Evolutionary conservation across 1,140 invertebrate genomes (phyloP), one percentile per base, ranked within the genome.

Genomic region (Camponotus floridanus): DNA sequence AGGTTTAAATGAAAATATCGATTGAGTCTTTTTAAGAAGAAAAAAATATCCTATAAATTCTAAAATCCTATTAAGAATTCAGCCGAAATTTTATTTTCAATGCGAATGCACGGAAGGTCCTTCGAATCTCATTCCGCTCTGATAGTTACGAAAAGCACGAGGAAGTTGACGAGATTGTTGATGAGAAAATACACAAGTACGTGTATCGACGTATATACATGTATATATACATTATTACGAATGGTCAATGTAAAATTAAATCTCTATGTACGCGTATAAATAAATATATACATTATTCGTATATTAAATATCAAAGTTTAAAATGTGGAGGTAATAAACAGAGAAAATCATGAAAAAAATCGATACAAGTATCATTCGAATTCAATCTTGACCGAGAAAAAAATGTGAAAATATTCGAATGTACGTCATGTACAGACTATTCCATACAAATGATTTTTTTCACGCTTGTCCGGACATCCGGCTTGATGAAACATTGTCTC

Each of bases 201-300:
- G 74, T 61, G 62, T 86, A 73, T 76, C 36, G 48, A 83, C 71
- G 61, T 86, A 79, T 88, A 85, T 81, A 81, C 88, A 91, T 42
- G 87, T 92, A 91, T 92, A 92, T 89, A 91, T 91, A 92, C 88
- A 92, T 93, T 91, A 92, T 85, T 92, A 93, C 91, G 83, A 92
- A 91, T 91, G 89, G 90, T 92, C 89, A 90, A 92, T 91, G 91
- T 92, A 92, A 92, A 86, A 91, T 84, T 92, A 87, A 91, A 89
- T 74, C 55, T 87, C 89, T 86, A 62, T 39, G 74, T 84, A 78
- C 61, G 80, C 67, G 67, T 68, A 81, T 64, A 78, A 74, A 76
- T 73, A 83, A 65, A 88, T 73, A 73, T 31, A 90, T 80, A 85
- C 59, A 68, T 76, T 59, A 76, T 26, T 87, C 48, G 18, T 73